Conservation (phyloP, 2,888 invertebrate genomes). For the Synanthedon vespiformis region DNA sequence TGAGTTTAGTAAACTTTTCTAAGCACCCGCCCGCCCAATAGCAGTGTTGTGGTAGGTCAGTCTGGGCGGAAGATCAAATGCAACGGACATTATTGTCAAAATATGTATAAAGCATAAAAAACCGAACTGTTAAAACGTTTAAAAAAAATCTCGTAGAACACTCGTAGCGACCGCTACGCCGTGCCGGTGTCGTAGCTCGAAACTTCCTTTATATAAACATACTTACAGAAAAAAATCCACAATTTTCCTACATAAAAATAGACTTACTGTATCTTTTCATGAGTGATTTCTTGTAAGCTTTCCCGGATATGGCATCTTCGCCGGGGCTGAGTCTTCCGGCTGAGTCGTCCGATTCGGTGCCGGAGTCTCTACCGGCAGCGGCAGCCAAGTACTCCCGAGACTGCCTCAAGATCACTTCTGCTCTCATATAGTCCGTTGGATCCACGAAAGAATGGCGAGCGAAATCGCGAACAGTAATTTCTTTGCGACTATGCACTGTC, state of each 20-base stretch:
- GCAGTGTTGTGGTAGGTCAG: neutral
- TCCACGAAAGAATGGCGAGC: constrained; percentile 63
- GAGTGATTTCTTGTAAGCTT: constrained; percentile 91
- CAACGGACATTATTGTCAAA: neutral
- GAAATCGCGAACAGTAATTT: constrained; percentile 62
- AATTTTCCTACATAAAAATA: neutral
- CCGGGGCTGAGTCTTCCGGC: constrained; percentile 76
- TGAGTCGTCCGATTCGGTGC: constrained; percentile 85
- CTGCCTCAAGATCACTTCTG: constrained; percentile 60
- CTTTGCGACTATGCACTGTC: constrained; percentile 69
- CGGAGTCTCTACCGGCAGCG: constrained; percentile 74
- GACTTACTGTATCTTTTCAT: constrained; percentile 95
- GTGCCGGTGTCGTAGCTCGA: neutral
- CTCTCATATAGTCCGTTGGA: constrained; percentile 60
- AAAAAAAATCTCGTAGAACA: neutral
- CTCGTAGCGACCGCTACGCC: neutral
- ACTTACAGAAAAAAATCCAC: too few species aligned
- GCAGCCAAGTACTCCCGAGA: constrained; percentile 60
- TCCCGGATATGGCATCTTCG: constrained; percentile 61
- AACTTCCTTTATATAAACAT: neutral
- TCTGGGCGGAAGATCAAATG: neutral
- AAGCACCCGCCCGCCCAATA: neutral
- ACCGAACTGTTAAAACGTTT: too few species aligned
- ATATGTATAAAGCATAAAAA: too few species aligned
- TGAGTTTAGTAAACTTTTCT: neutral